Base-by-base conservation (phyloP, 2,113 vertebrate genomes). In the Limnothrissa miodon region DNA sequence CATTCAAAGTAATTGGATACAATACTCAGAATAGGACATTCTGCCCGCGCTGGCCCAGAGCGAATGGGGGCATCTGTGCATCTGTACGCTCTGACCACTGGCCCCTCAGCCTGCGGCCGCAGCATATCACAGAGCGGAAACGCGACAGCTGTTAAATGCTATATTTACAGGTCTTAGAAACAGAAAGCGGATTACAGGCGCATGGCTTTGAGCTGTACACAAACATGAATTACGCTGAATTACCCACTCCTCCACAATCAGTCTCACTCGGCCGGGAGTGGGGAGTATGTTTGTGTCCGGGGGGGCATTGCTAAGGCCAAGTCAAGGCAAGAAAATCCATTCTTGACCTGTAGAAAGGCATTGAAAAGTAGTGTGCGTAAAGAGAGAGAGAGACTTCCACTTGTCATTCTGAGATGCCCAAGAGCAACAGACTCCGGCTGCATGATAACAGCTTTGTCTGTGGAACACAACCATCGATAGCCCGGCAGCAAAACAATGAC, bases 61-160 rank as follows among this genome's bases (percentile, higher is more conserved):
- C 4, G 66, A 4, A 15, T 10, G 13, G 56, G 62, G 11, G 10
- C 29, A 36, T 29, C 3, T 74, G 29, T 74, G 66, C 33, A 74
- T 36, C 66, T 74, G 66, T 36, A 5, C 10, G 29, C 29, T 15
- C 11, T 36, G 3, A 36, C 29, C 66, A 25, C 33, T 74, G 66
- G 10, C 66, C 62, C 66, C 66, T 74, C 29, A 74, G 25, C 66
- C 33, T 6, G 29, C 17, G 66, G 19, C 51, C 51, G 23, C 3
- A 36, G 29, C 29, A 1, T 29, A 17, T 11, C 29, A 74, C 29
- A 11, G 25, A 39, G 29, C 29, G 29, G 29, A 36, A 74, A 15
- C 46, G 7, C 39, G 23, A 1, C 48, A 78, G 82, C 78, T 83
- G 82, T 80, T 80, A 74, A 39, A 83, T 74, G 56, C 81, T 21